phyloP scores from a whole-genome alignment of 2,888 invertebrate genomes.

The Tricholauxania praeusta region DNA sequence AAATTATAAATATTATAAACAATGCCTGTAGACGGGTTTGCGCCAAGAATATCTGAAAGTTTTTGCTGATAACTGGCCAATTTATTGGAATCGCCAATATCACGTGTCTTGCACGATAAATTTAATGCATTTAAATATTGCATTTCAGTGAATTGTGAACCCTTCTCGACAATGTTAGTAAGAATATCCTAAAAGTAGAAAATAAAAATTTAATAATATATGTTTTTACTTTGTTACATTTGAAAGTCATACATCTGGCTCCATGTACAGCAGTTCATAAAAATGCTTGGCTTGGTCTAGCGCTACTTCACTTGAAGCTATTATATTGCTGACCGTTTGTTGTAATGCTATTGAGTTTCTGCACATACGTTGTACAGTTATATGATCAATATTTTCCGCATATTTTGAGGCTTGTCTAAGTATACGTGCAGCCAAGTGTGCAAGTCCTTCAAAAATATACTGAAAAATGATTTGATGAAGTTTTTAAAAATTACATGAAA shows the following conservation, averaged over 20 bases:
- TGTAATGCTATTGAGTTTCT: constrained; percentile 87
- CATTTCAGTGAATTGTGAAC: constrained; percentile 87
- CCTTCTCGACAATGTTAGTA: constrained; percentile 85
- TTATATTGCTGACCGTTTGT: constrained; percentile 87
- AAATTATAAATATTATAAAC: constrained; percentile 70
- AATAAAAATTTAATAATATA: constrained; percentile 41
- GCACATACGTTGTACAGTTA: constrained; percentile 86
- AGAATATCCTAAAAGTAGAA: constrained; percentile 79
- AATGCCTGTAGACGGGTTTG: constrained; percentile 78
- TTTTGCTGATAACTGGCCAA: constrained; percentile 80
- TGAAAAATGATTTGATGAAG: constrained; percentile 61
- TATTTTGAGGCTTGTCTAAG: constrained; percentile 85
- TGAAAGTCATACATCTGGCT: constrained; percentile 77
- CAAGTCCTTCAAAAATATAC: constrained; percentile 93
- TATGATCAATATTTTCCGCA: constrained; percentile 83
- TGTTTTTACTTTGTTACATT: constrained; percentile 13
- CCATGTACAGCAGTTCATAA: constrained; percentile 85
- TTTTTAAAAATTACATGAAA: constrained; percentile 40
- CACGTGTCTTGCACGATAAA: constrained; percentile 77
- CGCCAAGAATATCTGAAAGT: constrained; percentile 85
- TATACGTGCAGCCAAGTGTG: constrained; percentile 81
- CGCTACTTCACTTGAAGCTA: constrained; percentile 83
- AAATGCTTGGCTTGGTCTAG: constrained; percentile 91
- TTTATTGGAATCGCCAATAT: constrained; percentile 70
- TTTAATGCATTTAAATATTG: constrained; percentile 90